These are phyloP conservation scores for Siniperca obscura DNA, from an alignment of 2,797 vertebrate genomes.

Conservation along the genomic window DNA sequence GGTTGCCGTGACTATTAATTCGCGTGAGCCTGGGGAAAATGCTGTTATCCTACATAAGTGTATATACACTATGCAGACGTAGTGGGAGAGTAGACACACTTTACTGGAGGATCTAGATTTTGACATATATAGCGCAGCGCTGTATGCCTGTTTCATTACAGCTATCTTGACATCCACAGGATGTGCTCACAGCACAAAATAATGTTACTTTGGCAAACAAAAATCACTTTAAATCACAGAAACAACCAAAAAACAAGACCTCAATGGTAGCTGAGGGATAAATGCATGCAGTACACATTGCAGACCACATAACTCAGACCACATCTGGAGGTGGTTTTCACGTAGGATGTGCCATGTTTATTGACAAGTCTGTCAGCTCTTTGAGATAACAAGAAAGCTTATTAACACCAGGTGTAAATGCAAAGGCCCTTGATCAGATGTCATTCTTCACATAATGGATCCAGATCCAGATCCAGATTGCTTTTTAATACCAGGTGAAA, in stretches of 20 bases:
- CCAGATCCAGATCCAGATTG: not conserved
- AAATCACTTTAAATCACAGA: not conserved
- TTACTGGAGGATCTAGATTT: not conserved
- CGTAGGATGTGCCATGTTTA: not conserved
- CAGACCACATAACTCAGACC: not conserved
- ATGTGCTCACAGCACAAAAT: not conserved
- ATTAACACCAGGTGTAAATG: too few relatives aligned
- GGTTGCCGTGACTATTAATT: not conserved
- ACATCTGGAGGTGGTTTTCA: not conserved
- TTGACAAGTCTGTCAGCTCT: not conserved
- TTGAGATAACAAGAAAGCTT: not conserved
- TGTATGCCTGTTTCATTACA: not conserved
- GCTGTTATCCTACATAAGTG: not conserved
- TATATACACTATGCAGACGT: not conserved
- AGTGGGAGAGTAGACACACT: not conserved
- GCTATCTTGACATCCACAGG: not conserved
- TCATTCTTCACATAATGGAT: not conserved
- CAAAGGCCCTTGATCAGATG: not conserved
- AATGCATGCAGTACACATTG: not conserved
- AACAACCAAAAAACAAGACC: too few relatives aligned
- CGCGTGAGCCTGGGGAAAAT: not conserved
- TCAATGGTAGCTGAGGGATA: too few relatives aligned
- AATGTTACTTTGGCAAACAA: not conserved
- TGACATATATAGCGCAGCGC: not conserved
- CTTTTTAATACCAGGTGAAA: not conserved